A percentile compares a stretch with the other conserved stretches of the same genome.
Evolutionary conservation across 2,888 invertebrate species (phyloP).

Genomic region (Watsonalla binaria): DNA sequence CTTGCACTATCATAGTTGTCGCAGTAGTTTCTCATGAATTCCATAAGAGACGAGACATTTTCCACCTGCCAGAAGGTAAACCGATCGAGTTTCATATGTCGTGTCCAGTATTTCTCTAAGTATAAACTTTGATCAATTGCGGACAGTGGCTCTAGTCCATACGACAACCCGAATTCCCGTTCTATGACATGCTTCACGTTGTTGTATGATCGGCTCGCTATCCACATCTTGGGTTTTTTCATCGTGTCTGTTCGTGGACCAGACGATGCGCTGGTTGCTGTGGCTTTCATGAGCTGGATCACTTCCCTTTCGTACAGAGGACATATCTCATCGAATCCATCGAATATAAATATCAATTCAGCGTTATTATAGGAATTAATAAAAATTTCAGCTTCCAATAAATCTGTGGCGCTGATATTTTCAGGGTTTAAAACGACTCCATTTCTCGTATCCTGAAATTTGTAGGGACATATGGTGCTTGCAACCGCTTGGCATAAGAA

Average conservation of each 20-base stretch:
- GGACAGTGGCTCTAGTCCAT: slow-evolving; percentile 2
- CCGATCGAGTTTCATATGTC: slow-evolving; percentile 3
- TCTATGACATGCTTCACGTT: slow-evolving; percentile 2
- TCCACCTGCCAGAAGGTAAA: slow-evolving; percentile 3
- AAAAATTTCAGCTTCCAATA: slow-evolving; percentile 9
- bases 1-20: background rate
- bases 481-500: background rate
- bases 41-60: slow-evolving; percentile 3
- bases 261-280: background rate
- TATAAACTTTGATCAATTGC: slow-evolving; percentile 2
- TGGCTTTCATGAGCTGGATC: slow-evolving; percentile 16
- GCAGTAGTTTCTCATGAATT: slow-evolving; percentile 1
- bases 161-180: slow-evolving; percentile 3
- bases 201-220: slow-evolving; percentile 6
- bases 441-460: background rate
- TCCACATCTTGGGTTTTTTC: background rate
- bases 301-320: slow-evolving; percentile 14
- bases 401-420: background rate
- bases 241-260: background rate
- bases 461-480: too few relatives aligned
- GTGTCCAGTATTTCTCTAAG: slow-evolving; percentile 4
- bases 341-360: slow-evolving; percentile 16
- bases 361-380: slow-evolving; percentile 11
- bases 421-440: background rate
- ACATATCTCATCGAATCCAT: slow-evolving; percentile 23